phyloP scores from a whole-genome alignment of 2,888 invertebrate genomes.

The Hydriomena furcata region DNA sequence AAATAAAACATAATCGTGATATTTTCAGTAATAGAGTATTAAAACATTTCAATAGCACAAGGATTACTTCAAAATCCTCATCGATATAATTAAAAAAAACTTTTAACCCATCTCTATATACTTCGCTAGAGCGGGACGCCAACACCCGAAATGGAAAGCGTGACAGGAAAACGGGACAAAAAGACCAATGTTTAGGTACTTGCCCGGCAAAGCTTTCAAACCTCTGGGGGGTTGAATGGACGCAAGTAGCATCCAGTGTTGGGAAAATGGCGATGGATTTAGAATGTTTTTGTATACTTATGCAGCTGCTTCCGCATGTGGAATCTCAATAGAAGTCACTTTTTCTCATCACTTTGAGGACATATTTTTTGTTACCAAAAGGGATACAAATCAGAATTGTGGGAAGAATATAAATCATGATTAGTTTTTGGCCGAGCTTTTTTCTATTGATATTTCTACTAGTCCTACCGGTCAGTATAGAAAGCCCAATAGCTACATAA shows the following conservation, averaged over 20 bases:
- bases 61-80: too few species aligned
- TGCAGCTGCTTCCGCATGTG: slow-evolving; percentile 29
- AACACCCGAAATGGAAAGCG: slow-evolving; percentile 65
- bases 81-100: too few species aligned
- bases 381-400: too few species aligned
- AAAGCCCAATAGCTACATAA: too few species aligned
- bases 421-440: too few species aligned
- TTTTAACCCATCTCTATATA: slow-evolving; percentile 22
- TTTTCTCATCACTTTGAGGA: slow-evolving; percentile 10
- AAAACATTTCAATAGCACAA: too few species aligned
- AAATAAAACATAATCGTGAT: too few species aligned
- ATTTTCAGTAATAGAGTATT: too few species aligned
- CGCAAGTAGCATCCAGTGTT: slow-evolving; percentile 38
- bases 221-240: slow-evolving; percentile 52
- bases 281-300: slow-evolving; percentile 25
- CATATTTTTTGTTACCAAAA: too few species aligned
- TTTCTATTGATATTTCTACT: too few species aligned
- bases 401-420: too few species aligned
- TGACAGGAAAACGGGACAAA: slow-evolving; percentile 70
- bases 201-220: slow-evolving; percentile 52
- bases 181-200: slow-evolving; percentile 57
- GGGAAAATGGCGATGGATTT: slow-evolving; percentile 31
- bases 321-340: slow-evolving; percentile 15
- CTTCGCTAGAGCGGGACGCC: slow-evolving; percentile 46
- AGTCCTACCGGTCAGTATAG: too few species aligned